phyloP scores from a whole-genome alignment of 2,888 invertebrate species.

The Beris morrisii region DNA sequence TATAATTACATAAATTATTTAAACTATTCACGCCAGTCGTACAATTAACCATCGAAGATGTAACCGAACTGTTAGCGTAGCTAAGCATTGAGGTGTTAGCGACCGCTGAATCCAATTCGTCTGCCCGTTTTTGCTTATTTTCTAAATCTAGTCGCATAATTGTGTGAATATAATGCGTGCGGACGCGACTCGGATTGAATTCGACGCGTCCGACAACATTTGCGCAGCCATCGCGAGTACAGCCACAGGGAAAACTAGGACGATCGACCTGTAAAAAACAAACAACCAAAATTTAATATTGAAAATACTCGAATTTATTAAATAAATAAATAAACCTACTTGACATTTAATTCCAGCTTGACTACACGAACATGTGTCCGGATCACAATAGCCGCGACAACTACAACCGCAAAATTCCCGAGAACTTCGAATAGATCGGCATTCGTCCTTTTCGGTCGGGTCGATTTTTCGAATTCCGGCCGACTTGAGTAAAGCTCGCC shows the following conservation, averaged over 20 bases:
- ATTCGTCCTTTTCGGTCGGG: slow-evolving; percentile 89
- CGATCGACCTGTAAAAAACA: slow-evolving; percentile 74
- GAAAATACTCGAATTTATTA: neutral
- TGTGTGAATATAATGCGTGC: slow-evolving; percentile 96
- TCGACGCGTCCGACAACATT: slow-evolving; percentile 92
- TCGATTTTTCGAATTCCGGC: slow-evolving; percentile 95
- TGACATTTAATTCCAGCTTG: slow-evolving; percentile 96
- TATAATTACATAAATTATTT: slow-evolving; percentile 34
- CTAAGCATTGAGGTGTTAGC: slow-evolving; percentile 35
- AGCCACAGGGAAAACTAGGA: slow-evolving; percentile 94
- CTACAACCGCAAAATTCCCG: slow-evolving; percentile 93
- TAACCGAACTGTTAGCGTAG: slow-evolving; percentile 2
- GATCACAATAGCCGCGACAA: slow-evolving; percentile 92
- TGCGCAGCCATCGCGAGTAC: slow-evolving; percentile 90
- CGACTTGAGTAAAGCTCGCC: slow-evolving; percentile 83
- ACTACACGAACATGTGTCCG: slow-evolving; percentile 93
- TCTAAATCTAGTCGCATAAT: slow-evolving; percentile 90
- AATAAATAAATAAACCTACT: slow-evolving; percentile 52
- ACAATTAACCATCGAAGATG: neutral
- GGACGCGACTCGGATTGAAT: slow-evolving; percentile 92
- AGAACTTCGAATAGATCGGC: slow-evolving; percentile 86
- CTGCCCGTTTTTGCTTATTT: slow-evolving; percentile 69
- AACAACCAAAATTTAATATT: slow-evolving; percentile 1
- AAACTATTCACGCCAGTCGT: neutral
- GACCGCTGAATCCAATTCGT: slow-evolving; percentile 29